phyloP scores from a whole-genome alignment of 2,113 vertebrate genomes.

The Trochalopteron elliotii region DNA sequence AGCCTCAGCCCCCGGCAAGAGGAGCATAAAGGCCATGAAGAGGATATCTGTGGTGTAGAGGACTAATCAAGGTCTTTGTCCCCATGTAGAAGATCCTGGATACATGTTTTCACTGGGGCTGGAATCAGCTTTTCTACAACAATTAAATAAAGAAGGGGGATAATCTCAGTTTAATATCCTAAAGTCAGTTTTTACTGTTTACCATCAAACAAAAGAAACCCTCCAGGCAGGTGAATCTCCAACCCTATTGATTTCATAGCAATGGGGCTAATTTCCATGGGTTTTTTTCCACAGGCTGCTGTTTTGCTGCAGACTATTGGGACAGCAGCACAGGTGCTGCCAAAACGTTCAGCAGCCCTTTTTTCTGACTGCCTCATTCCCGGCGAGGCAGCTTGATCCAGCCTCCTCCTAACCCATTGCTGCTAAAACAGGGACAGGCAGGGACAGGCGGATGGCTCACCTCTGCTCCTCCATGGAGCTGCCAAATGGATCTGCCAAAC shows the following conservation, averaged over 20 bases:
- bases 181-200: not conserved
- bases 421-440: not conserved
- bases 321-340: not conserved
- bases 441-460: not conserved
- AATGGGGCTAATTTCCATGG: not conserved
- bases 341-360: not conserved
- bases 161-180: not conserved
- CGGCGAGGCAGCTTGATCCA: not conserved
- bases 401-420: accelerated
- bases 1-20: not conserved
- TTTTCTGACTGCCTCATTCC: not conserved
- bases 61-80: not conserved
- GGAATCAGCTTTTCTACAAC: not conserved
- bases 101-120: not conserved
- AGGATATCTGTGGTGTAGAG: not conserved
- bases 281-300: accelerated
- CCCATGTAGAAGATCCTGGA: not conserved
- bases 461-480: not conserved
- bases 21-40: not conserved
- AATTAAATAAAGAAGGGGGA: not conserved
- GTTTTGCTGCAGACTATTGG: not conserved
- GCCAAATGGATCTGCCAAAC: not conserved
- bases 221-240: not conserved
- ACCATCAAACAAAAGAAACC: not conserved
- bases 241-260: not conserved